Conservation (phyloP, 1,140 invertebrate genomes). For the Kradibia gibbosae region DNA sequence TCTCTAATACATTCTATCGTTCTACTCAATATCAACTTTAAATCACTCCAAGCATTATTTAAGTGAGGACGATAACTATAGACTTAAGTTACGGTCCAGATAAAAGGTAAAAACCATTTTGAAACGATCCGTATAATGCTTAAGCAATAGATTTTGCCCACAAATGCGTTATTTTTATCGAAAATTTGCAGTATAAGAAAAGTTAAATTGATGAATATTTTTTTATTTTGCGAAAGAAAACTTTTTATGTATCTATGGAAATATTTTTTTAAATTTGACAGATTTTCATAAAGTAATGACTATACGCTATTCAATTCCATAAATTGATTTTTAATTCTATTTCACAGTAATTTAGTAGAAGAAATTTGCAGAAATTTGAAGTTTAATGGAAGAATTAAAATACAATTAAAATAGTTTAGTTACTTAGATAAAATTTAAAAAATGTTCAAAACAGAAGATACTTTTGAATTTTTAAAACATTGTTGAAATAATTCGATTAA, state of each 20-base stretch:
- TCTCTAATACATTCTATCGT: not conserved
- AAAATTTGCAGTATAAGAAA: constrained; percentile 49
- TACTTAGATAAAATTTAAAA: no score
- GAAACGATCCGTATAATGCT: not conserved
- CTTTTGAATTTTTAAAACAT: no score
- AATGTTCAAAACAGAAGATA: no score
- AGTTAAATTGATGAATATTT: constrained; percentile 45
- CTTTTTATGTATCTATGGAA: no score
- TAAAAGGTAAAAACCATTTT: constrained; percentile 38
- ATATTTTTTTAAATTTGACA: no score
- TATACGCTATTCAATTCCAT: no score
- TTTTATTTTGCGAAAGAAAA: not conserved
- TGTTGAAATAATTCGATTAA: no score
- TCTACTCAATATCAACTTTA: constrained; percentile 35
- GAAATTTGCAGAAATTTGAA: no score
- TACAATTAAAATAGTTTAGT: no score
- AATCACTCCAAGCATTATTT: constrained; percentile 40
- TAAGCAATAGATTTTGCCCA: not conserved
- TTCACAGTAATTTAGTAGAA: no score
- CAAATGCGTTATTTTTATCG: constrained; percentile 46
- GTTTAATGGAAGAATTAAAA: no score
- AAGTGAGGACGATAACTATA: constrained; percentile 22
- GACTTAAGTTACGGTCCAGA: not conserved
- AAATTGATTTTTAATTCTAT: not conserved
- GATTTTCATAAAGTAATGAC: no score